phyloP scores from a whole-genome alignment of 2,797 vertebrate species.

The Sebastes vulpes region DNA sequence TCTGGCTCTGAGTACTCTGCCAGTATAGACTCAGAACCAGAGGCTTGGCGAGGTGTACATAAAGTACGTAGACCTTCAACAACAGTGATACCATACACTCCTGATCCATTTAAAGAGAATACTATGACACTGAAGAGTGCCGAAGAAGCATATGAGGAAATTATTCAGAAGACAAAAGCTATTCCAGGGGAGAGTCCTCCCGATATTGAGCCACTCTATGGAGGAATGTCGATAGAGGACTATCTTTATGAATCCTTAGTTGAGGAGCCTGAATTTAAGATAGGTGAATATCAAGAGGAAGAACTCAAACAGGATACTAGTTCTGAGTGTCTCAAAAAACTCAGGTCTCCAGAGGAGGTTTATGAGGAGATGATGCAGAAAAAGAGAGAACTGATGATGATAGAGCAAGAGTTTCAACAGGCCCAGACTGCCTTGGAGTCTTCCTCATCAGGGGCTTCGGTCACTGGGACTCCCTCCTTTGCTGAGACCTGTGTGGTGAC shows the following conservation, averaged over 20 bases:
- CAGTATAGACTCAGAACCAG: conserved; percentile 93
- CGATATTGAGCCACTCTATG: conserved; percentile 96
- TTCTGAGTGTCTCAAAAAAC: conserved; percentile 86
- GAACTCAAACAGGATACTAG: conserved; percentile 78
- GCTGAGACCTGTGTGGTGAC: conserved; percentile 91
- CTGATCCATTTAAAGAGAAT: conserved; percentile 79
- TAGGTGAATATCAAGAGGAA: conserved; percentile 77
- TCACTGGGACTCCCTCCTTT: conserved; percentile 80
- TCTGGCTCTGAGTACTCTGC: conserved; percentile 94
- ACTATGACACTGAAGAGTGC: conserved; percentile 89
- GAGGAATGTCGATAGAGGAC: conserved; percentile 98
- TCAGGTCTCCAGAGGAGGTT: conserved; percentile 89
- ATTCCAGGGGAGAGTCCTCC: conserved; percentile 91
- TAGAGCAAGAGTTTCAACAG: conserved; percentile 84
- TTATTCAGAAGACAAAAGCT: conserved; percentile 90
- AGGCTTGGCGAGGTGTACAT: conserved; percentile 91
- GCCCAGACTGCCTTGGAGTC: conserved; percentile 78
- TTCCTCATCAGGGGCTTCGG: conserved; percentile 84
- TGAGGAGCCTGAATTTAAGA: conserved; percentile 87
- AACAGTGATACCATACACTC: conserved; percentile 90
- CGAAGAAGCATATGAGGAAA: conserved; percentile 95
- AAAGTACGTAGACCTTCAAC: conserved; percentile 91
- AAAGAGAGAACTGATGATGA: conserved; percentile 86
- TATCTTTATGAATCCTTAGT: conserved; percentile 98
- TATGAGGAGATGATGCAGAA: conserved; percentile 92